These are phyloP conservation scores for Callaeas wilsoni DNA, from an alignment of 2,113 vertebrate genomes.

Conservation along the genomic window DNA sequence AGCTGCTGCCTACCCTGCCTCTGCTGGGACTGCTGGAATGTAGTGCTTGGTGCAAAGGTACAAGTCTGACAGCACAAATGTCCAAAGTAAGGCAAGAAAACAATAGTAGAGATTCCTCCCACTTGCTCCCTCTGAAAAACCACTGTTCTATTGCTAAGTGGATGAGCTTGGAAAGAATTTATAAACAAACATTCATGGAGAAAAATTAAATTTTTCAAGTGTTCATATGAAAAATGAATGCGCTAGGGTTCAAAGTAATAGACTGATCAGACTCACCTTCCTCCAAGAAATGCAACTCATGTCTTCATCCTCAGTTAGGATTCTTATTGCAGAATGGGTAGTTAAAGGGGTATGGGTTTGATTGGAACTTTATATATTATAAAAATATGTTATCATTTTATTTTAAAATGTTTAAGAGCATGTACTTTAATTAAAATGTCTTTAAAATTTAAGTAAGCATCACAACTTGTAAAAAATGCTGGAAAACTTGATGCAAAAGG, in stretches of 20 bases:
- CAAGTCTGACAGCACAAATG: neutral
- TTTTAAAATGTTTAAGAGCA: neutral
- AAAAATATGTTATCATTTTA: neutral
- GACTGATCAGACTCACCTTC: neutral
- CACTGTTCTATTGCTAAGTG: neutral
- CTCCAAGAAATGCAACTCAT: neutral
- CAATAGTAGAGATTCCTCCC: neutral
- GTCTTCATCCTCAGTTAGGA: neutral
- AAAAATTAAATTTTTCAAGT: neutral
- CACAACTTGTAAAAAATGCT: neutral
- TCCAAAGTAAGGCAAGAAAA: neutral
- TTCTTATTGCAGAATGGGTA: neutral
- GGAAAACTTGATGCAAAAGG: neutral
- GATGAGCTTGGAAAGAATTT: neutral
- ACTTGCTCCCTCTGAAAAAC: neutral
- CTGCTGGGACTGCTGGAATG: neutral
- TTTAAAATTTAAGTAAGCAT: neutral
- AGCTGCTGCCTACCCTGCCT: neutral
- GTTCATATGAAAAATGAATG: neutral
- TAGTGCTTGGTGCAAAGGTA: neutral
- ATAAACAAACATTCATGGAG: neutral
- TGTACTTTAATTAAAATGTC: neutral
- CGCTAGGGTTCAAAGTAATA: neutral
- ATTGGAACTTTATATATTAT: neutral
- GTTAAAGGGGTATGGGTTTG: neutral